These are phyloP conservation scores for Chelon auratus DNA, from an alignment of 2,797 vertebrate species.

Conservation along the genomic window DNA sequence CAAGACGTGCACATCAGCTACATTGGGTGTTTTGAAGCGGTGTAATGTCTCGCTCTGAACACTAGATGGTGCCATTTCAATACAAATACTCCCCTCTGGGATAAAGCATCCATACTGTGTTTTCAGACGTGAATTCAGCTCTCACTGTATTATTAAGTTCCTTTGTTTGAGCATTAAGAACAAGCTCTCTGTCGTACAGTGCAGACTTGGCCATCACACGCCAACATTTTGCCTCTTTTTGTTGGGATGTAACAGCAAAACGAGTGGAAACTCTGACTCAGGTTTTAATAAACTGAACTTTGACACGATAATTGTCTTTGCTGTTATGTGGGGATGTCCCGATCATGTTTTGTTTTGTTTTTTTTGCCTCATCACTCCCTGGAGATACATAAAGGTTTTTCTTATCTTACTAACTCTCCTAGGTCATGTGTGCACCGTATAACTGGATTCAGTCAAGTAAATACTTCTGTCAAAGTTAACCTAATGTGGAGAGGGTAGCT, in stretches of 20 bases:
- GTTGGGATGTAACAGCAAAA: conserved; percentile 7
- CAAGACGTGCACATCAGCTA: background rate
- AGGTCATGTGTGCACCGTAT: too few relatives aligned
- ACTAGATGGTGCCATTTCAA: conserved; percentile 52
- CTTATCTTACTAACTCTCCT: too few relatives aligned
- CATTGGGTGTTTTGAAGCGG: background rate
- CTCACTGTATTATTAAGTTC: background rate
- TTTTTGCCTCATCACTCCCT: too few relatives aligned
- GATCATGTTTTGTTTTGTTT: too few relatives aligned
- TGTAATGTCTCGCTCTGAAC: conserved; percentile 9
- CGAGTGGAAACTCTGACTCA: conserved; percentile 7
- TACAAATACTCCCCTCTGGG: background rate
- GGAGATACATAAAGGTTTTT: too few relatives aligned
- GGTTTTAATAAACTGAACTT: conserved; percentile 34
- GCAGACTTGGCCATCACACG: background rate
- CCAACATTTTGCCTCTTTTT: background rate
- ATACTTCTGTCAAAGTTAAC: too few relatives aligned
- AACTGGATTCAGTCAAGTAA: too few relatives aligned
- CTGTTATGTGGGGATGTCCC: background rate
- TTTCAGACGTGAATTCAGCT: background rate
- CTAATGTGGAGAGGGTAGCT: too few relatives aligned
- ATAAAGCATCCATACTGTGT: background rate
- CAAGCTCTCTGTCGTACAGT: background rate
- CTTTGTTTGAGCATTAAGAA: background rate
- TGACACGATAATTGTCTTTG: background rate